phyloP scores from a whole-genome alignment of 2,888 invertebrate genomes.

The Oxyteleia sp. region DNA sequence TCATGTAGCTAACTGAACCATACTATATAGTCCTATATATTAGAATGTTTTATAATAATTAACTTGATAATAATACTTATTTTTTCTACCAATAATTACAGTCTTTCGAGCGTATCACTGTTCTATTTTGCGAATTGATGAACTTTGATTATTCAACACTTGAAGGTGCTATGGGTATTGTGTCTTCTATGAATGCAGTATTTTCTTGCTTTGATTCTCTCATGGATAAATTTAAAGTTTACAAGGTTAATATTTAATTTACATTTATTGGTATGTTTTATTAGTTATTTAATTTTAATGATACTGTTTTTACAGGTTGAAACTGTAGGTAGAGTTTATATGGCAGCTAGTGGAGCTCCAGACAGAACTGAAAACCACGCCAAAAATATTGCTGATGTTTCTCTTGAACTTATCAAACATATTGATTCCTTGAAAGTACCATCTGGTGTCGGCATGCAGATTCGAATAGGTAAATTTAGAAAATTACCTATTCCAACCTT shows the following conservation, averaged over 20 bases:
- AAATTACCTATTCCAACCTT: not conserved
- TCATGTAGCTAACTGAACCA: too few relatives aligned
- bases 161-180: conserved; percentile 92
- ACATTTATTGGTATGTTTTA: too few relatives aligned
- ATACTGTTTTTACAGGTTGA: conserved; percentile 94
- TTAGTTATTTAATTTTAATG: too few relatives aligned
- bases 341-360: conserved; percentile 97
- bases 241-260: conserved; percentile 90
- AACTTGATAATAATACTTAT: too few relatives aligned
- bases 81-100: conserved; percentile 31
- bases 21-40: too few relatives aligned
- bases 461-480: conserved; percentile 89
- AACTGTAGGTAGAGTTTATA: conserved; percentile 97
- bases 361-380: conserved; percentile 93
- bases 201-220: conserved; percentile 95
- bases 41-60: too few relatives aligned
- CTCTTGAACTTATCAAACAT: conserved; percentile 92
- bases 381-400: conserved; percentile 92
- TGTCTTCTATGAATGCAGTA: conserved; percentile 94
- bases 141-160: conserved; percentile 89
- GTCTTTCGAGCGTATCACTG: conserved; percentile 91
- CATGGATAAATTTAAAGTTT: conserved; percentile 94
- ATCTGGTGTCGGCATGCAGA: conserved; percentile 89
- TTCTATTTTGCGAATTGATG: conserved; percentile 93
- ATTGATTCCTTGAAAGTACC: conserved; percentile 91